Evolutionary conservation across 2,888 invertebrate species (phyloP), one percentile per base, ranked within the genome.

Genomic region (Lapara coniferarum): DNA sequence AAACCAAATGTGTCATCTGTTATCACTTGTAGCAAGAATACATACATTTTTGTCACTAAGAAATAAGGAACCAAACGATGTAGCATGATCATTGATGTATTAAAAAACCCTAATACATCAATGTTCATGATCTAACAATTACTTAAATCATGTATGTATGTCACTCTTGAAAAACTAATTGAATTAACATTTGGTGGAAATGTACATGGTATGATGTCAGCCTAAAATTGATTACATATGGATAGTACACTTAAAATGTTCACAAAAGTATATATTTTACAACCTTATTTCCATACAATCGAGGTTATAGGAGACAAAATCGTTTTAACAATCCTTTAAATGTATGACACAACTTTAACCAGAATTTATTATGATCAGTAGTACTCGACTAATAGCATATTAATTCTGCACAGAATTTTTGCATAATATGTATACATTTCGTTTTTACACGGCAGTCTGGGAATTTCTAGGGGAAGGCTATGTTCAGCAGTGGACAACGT

Each of bases 211-310:
- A 63, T 63, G 59, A 63, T 63, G 16, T 63, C 63, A 63, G 63
- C 46, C 12, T 12, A 19, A 63, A 46, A 49, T 63, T 16, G n/a
- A 4, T 16, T 46, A 16, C 16, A 12, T 46, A 10, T 59, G 19
- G 59, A 12, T 16, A 59, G 44, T 13, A 44, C 10, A 63, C 13
- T 46, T 63, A 63, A 46, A 63, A 63, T 63, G 12, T 16, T 13
- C 12, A 16, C 59, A 59, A 49, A 13, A 55, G 69, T 69, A 70
- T 56, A 59, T 68, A 55, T 69, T 71, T 66, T 46, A 73, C 66
- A 69, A 68, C 53, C 56, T 70, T 69, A 71, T 73, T 70, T 71
- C 69, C 71, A 72, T 73, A 69, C 72, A 70, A 73, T 70, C 72
- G 70, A 70, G 66, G 73, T 67, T 70, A 73, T 71, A 58, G 69